These are phyloP conservation scores for Drosophila imparisetae DNA, from an alignment of 2,888 invertebrate genomes.

Conservation along the genomic window DNA sequence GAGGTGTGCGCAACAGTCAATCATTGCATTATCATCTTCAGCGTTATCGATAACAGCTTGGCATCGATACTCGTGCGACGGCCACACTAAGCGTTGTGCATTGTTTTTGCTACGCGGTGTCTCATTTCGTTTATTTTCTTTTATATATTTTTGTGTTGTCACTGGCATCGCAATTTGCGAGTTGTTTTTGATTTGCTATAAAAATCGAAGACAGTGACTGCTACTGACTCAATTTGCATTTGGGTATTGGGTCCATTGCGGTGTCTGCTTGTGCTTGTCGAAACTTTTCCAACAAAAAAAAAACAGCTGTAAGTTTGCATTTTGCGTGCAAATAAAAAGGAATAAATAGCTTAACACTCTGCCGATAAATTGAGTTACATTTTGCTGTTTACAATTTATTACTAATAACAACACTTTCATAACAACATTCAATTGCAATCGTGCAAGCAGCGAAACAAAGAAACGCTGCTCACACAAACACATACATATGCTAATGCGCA, in stretches of 20 bases:
- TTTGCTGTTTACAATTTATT: slow-evolving; percentile 11
- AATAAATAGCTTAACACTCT: slow-evolving; percentile 21
- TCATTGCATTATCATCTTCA: too few species aligned
- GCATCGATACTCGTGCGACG: slow-evolving; percentile 39
- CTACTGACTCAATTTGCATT: background rate
- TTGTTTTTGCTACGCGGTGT: slow-evolving; percentile 50
- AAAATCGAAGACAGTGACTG: slow-evolving; percentile 16
- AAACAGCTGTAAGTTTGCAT: slow-evolving; percentile 33
- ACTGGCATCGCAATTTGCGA: slow-evolving; percentile 36
- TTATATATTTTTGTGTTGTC: slow-evolving; percentile 28
- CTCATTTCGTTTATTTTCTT: slow-evolving; percentile 18
- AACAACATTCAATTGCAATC: slow-evolving; percentile 17
- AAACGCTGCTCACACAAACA: slow-evolving; percentile 29
- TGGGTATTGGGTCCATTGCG: slow-evolving; percentile 2
- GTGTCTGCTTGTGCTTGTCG: background rate
- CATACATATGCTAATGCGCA: slow-evolving; percentile 5
- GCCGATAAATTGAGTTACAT: slow-evolving; percentile 27
- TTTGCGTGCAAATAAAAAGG: slow-evolving; percentile 2
- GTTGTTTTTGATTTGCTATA: slow-evolving; percentile 37
- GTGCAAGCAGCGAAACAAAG: slow-evolving; percentile 56
- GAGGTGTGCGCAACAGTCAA: background rate
- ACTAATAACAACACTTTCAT: slow-evolving; percentile 5
- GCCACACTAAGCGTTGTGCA: slow-evolving; percentile 55
- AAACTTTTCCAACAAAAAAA: background rate
- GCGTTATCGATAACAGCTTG: slow-evolving; percentile 22